Conservation (phyloP, 2,113 vertebrate genomes). For the Suricata suricatta region DNA sequence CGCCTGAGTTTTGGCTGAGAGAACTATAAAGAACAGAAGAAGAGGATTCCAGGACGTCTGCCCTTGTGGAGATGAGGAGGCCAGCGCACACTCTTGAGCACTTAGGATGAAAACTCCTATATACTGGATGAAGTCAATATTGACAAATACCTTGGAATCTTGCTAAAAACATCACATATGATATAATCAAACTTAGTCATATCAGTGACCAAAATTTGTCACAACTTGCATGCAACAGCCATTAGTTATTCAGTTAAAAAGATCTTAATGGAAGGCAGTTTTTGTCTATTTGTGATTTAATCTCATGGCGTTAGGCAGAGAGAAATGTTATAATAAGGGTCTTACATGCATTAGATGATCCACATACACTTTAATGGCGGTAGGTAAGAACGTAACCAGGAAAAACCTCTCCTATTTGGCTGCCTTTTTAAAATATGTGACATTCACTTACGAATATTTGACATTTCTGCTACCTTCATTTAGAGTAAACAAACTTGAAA, state of each 20-base stretch:
- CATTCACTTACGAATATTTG: not conserved
- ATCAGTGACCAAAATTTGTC: not conserved
- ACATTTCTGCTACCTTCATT: not conserved
- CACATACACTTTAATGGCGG: not conserved
- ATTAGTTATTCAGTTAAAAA: not conserved
- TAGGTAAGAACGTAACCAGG: not conserved
- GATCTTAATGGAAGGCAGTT: not conserved
- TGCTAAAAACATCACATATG: too few relatives aligned
- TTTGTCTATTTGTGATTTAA: not conserved
- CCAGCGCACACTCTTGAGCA: not conserved
- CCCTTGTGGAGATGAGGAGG: not conserved
- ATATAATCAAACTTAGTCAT: too few relatives aligned
- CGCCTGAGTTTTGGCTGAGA: not conserved
- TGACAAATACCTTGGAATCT: not conserved
- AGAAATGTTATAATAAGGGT: rapidly evolving
- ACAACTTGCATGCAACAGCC: not conserved
- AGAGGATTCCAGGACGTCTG: not conserved
- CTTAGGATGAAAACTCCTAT: not conserved
- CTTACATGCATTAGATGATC: not conserved
- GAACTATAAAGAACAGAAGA: not conserved
- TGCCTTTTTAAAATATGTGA: not conserved
- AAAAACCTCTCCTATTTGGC: not conserved
- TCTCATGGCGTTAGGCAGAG: not conserved
- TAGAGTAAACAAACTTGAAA: conserved; percentile 3
- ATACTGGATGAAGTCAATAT: not conserved